Evolutionary conservation across 2,797 vertebrate species (phyloP).

Genomic region (Pseudochaenichthys georgianus): DNA sequence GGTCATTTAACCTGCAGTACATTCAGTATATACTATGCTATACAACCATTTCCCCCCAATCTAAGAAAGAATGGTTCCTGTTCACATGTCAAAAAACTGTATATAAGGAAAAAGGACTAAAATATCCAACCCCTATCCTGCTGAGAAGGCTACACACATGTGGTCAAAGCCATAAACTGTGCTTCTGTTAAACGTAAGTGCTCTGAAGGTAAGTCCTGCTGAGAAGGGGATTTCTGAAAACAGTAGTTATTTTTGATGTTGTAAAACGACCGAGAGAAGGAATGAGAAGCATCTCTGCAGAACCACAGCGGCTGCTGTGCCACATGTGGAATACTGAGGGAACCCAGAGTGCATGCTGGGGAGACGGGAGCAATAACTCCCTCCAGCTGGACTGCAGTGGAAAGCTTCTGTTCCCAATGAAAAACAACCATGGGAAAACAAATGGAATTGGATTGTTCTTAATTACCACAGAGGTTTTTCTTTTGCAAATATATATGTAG

Average conservation of each 20-base stretch:
- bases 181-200: too few relatives aligned
- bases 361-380: too few relatives aligned
- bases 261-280: conserved; percentile 38
- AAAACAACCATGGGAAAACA: too few relatives aligned
- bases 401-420: too few relatives aligned
- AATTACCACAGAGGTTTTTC: too few relatives aligned
- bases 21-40: not conserved
- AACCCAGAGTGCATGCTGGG: conserved; percentile 6
- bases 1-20: not conserved
- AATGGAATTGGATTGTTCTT: too few relatives aligned
- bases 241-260: conserved; percentile 48
- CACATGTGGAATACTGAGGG: conserved; percentile 57
- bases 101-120: not conserved
- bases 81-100: not conserved
- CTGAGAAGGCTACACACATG: conserved; percentile 5
- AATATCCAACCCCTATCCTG: conserved; percentile 8
- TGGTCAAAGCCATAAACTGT: conserved; percentile 9
- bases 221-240: conserved; percentile 27
- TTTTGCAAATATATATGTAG: too few relatives aligned
- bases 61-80: not conserved
- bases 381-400: too few relatives aligned
- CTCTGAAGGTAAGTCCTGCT: conserved; percentile 28
- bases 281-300: conserved; percentile 62
- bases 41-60: not conserved
- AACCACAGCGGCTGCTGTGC: conserved; percentile 42